Percentiles rank a stretch among this genome's conserved stretches.
Conservation (phyloP, 1,140 invertebrate species). For the Drosophila oshimai region DNA sequence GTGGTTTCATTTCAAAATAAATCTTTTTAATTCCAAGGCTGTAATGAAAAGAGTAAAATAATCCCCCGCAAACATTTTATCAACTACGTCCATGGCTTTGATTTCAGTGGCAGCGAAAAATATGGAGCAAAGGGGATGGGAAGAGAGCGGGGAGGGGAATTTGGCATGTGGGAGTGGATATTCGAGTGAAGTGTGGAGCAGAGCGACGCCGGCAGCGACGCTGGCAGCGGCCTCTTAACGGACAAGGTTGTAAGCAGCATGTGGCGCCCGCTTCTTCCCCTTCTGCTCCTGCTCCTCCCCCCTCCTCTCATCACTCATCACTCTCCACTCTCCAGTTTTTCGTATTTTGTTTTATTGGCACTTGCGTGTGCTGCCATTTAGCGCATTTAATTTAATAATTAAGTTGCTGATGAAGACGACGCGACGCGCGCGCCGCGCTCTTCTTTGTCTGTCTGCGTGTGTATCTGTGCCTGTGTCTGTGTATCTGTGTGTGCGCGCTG, state of each 20-base stretch:
- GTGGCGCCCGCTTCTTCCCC: constrained; percentile 15
- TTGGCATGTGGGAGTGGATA: constrained; percentile 37
- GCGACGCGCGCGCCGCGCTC: constrained; percentile 39
- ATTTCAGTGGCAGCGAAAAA: background rate
- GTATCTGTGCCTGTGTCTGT: background rate
- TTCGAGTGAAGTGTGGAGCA: constrained; percentile 20
- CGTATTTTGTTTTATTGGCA: constrained; percentile 68
- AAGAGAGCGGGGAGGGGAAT: background rate
- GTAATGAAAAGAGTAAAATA: too few species aligned
- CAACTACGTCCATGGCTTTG: background rate
- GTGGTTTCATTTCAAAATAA: too few species aligned
- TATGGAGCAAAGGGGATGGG: too few species aligned
- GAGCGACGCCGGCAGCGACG: background rate
- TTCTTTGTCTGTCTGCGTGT: background rate
- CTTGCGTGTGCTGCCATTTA: constrained; percentile 79
- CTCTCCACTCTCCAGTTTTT: too few species aligned
- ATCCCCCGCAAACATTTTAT: background rate
- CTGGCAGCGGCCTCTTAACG: constrained; percentile 45
- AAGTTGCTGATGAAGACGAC: constrained; percentile 70
- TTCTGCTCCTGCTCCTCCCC: background rate
- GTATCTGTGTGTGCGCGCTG: background rate
- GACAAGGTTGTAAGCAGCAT: constrained; percentile 71
- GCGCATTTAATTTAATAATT: constrained; percentile 81
- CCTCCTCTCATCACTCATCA: constrained; percentile 26
- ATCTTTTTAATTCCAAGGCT: too few species aligned